phyloP scores from a whole-genome alignment of 64 coral and sea anemone genomes.

The Anthopleura sola region DNA sequence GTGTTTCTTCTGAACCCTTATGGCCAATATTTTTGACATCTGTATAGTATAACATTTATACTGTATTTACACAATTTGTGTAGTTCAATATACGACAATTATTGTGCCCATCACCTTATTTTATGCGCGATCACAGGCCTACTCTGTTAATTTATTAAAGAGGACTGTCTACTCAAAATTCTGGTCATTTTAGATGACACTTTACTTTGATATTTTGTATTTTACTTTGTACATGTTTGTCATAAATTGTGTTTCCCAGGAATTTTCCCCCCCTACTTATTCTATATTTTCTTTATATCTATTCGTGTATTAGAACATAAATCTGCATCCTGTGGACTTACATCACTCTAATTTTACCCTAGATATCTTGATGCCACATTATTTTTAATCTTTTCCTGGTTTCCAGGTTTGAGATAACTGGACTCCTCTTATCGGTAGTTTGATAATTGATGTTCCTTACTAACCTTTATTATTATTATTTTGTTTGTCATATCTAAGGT shows the following conservation, averaged over 20 bases:
- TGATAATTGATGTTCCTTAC: too few species aligned
- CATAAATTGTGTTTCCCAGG: not conserved
- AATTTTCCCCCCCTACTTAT: too few species aligned
- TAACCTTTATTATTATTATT: too few species aligned
- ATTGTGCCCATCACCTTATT: not conserved
- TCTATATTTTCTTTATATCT: not conserved
- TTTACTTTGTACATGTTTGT: not conserved
- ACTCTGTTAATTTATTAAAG: not conserved
- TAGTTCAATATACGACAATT: not conserved
- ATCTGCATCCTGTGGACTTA: too few species aligned
- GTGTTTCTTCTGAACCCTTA: not conserved
- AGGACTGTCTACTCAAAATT: not conserved
- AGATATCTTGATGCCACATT: too few species aligned
- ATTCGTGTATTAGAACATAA: too few species aligned
- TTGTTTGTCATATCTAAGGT: not conserved
- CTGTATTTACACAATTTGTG: not conserved
- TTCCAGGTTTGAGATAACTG: not conserved
- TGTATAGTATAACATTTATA: not conserved
- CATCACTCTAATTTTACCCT: too few species aligned
- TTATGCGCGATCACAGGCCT: not conserved
- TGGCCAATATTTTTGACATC: conserved; percentile 5
- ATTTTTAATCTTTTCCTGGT: too few species aligned
- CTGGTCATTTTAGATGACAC: too few species aligned
- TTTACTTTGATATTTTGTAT: not conserved
- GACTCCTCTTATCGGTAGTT: too few species aligned